These are phyloP conservation scores for Scortum barcoo DNA, from an alignment of 2,113 vertebrate species.

Conservation along the genomic window DNA sequence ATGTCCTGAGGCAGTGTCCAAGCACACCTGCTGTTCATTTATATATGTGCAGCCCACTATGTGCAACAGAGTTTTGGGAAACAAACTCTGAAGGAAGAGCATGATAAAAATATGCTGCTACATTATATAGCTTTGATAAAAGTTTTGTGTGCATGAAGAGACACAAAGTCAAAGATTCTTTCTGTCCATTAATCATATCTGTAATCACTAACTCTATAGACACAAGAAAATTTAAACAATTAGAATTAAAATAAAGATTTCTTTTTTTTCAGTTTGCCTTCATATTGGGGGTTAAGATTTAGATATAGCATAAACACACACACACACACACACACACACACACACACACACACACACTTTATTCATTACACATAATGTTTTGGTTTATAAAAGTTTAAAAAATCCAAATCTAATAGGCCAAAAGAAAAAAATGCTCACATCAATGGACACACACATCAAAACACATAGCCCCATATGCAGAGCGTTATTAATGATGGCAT, in stretches of 20 bases:
- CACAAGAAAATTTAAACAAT: not conserved
- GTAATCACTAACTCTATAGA: not conserved
- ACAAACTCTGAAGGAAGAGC: not conserved
- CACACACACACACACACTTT: too few species aligned
- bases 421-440: not conserved
- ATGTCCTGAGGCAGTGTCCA: not conserved
- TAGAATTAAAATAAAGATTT: too few species aligned
- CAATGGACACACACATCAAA: not conserved
- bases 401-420: not conserved
- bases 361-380: not conserved
- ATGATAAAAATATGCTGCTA: not conserved
- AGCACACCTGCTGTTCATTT: not conserved
- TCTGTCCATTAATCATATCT: not conserved
- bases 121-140: not conserved
- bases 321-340: too few species aligned
- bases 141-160: not conserved
- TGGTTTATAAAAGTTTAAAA: not conserved
- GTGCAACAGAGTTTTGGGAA: not conserved
- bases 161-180: not conserved
- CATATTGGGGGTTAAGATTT: too few species aligned
- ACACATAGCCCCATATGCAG: not conserved
- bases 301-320: too few species aligned
- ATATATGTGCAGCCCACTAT: not conserved
- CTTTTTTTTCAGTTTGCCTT: not conserved
- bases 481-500: constrained; percentile 6